phyloP scores from a whole-genome alignment of 2,888 invertebrate genomes.

The Dasysyrphus albostriatus region DNA sequence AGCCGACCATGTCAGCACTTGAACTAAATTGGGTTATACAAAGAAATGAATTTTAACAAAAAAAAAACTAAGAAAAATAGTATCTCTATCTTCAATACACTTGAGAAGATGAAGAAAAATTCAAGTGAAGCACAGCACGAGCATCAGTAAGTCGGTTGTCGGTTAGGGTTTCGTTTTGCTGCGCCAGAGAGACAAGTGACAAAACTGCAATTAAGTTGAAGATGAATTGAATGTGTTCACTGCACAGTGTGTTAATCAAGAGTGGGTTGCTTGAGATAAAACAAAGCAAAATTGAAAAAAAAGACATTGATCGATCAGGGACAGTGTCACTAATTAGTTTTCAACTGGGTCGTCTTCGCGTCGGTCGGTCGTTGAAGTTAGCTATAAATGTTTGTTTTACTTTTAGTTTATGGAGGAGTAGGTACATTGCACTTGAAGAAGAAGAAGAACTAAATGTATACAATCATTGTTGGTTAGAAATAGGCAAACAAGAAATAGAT shows the following conservation, averaged over 20 bases:
- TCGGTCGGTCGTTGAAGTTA: slow-evolving; percentile 1
- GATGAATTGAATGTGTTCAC: slow-evolving; percentile 47
- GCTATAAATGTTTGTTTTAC: background rate
- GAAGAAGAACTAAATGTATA: background rate
- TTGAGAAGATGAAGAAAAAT: slow-evolving; percentile 42
- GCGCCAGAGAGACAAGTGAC: slow-evolving; percentile 54
- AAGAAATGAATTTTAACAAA: slow-evolving; percentile 63
- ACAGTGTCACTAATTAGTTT: slow-evolving; percentile 41
- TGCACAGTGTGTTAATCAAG: slow-evolving; percentile 51
- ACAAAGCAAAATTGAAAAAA: slow-evolving; percentile 18
- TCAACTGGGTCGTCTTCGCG: slow-evolving; percentile 14
- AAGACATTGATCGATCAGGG: slow-evolving; percentile 40
- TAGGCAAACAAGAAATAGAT: background rate
- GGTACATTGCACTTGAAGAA: slow-evolving; percentile 4
- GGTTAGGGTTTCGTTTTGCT: slow-evolving; percentile 20
- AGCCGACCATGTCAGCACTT: slow-evolving; percentile 72
- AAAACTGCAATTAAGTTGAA: slow-evolving; percentile 68
- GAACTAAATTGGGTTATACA: slow-evolving; percentile 73
- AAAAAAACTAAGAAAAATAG: slow-evolving; percentile 14
- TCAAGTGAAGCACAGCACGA: slow-evolving; percentile 29
- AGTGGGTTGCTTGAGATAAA: slow-evolving; percentile 39
- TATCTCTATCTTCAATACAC: slow-evolving; percentile 45
- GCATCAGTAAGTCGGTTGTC: slow-evolving; percentile 14
- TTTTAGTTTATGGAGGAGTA: too few relatives aligned
- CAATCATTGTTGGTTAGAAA: background rate